Conservation (phyloP, 1,140 invertebrate genomes). For the Lamellibrachia luymesi region DNA sequence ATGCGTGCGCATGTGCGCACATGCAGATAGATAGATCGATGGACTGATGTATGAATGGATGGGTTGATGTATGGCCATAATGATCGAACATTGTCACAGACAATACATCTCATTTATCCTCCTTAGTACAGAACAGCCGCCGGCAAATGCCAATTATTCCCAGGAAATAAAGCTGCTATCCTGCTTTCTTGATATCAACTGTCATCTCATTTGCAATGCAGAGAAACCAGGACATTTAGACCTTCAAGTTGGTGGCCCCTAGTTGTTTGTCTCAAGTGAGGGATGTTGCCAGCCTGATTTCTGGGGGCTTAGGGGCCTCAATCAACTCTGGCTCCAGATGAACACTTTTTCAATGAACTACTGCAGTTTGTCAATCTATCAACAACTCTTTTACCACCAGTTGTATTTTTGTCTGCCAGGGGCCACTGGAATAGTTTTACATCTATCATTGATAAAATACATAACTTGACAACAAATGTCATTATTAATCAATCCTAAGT, state of each 20-base stretch:
- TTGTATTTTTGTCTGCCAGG: background rate
- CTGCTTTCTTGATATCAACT: background rate
- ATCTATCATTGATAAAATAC: background rate
- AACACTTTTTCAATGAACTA: background rate
- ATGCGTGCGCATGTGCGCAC: background rate
- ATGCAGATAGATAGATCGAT: background rate
- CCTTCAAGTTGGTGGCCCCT: background rate
- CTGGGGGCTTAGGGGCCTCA: background rate
- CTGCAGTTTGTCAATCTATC: background rate
- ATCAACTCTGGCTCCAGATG: background rate
- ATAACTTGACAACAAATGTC: background rate
- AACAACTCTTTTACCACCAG: background rate
- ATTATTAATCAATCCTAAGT: background rate
- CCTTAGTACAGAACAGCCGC: background rate
- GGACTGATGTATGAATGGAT: background rate
- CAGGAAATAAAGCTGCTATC: background rate
- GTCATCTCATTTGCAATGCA: background rate
- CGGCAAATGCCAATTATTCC: background rate
- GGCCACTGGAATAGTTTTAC: background rate
- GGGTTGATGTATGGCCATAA: background rate
- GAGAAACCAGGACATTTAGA: background rate
- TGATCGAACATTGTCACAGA: background rate
- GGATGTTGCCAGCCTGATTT: background rate
- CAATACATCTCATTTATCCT: conserved; percentile 1
- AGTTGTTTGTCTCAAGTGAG: background rate